phyloP scores from a whole-genome alignment of 1,140 invertebrate genomes.

The Heliconius hewitsoni region DNA sequence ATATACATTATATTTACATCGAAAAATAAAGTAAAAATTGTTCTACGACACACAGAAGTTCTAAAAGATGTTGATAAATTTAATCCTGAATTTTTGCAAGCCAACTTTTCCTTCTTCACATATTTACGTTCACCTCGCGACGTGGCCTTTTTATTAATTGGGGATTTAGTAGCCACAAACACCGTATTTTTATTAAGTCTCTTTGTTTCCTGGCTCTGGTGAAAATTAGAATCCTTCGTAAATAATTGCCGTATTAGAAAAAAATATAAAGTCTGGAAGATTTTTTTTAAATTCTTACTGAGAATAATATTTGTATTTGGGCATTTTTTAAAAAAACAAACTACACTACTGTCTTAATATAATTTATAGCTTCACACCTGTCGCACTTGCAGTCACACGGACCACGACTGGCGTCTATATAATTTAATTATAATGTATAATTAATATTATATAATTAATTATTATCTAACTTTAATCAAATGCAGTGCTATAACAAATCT shows the following conservation, averaged over 20 bases:
- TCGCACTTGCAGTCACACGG: no score
- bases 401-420: no score
- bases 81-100: neutral
- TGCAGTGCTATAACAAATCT: no score
- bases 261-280: no score
- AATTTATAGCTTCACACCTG: no score
- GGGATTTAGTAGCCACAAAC: neutral
- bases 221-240: neutral
- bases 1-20: neutral
- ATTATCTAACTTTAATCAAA: no score
- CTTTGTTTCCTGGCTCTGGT: neutral
- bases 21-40: neutral
- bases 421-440: no score
- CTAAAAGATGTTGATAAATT: neutral
- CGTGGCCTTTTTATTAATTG: constrained; percentile 2
- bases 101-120: constrained; percentile 5
- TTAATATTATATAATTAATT: no score
- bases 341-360: no score
- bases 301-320: no score
- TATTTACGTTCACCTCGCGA: neutral
- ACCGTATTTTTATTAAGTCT: constrained; percentile 2
- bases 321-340: no score
- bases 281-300: no score
- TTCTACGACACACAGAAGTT: neutral
- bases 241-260: neutral